Evolutionary conservation across 2,888 invertebrate species (phyloP).

Genomic region (Pachycephus smyrnensis): DNA sequence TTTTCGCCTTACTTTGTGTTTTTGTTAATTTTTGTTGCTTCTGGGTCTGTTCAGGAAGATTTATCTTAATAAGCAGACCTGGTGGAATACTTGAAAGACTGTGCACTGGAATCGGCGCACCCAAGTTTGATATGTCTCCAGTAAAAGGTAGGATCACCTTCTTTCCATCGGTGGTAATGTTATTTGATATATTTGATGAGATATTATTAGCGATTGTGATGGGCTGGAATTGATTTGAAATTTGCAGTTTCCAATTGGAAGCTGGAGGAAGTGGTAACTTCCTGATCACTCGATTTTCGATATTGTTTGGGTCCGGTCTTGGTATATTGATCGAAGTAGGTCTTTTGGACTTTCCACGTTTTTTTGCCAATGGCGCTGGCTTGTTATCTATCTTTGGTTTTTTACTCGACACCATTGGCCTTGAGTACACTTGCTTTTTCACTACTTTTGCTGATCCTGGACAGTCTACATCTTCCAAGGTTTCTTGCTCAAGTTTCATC

Average conservation of each 20-base stretch:
- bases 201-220: constrained; percentile 55
- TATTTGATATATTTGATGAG: constrained; percentile 38
- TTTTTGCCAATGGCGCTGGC: constrained; percentile 62
- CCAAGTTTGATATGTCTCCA: constrained; percentile 59
- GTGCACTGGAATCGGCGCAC: constrained; percentile 61
- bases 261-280: constrained; percentile 58
- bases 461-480: constrained; percentile 5
- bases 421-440: constrained; percentile 32
- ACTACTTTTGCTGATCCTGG: constrained; percentile 25
- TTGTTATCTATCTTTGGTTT: constrained; percentile 63
- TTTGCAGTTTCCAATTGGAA: constrained; percentile 57
- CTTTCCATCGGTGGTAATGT: constrained; percentile 49
- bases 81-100: constrained; percentile 64
- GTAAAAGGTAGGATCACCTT: constrained; percentile 63
- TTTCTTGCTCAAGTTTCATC: constrained; percentile 7
- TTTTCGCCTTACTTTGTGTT: constrained; percentile 29
- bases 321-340: constrained; percentile 62
- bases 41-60: constrained; percentile 50
- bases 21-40: constrained; percentile 27
- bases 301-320: constrained; percentile 48
- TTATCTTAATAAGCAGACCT: constrained; percentile 61
- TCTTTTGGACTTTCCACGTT: constrained; percentile 59
- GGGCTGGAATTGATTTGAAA: constrained; percentile 60
- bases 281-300: constrained; percentile 47
- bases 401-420: constrained; percentile 62